Evolutionary conservation across 2,797 vertebrate genomes (phyloP), one percentile per base, ranked within the genome.

Genomic region (Anniella stebbinsi): DNA sequence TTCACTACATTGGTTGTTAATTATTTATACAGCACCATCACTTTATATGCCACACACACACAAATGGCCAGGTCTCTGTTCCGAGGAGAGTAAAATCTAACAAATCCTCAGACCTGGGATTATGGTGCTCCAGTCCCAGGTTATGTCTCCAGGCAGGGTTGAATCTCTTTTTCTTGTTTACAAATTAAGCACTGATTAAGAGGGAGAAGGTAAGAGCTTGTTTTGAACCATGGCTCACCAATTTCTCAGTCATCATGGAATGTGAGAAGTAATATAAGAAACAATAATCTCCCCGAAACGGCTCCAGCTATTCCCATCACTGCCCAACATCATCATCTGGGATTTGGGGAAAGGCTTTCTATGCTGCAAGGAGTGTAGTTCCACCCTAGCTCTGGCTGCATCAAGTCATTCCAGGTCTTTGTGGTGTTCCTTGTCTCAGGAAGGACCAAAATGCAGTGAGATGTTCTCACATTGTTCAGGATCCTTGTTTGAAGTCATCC

Each of bases 351-450:
- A 7, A 23, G 51, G 48, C 9, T 18, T 15, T 75, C 72, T 23
- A 51, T 4, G 1, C 23, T 63, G n/a, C 63, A 70, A 38, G 63
- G 36, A 80, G 38, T 4, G 2, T 0, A 0, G 13, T 33, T 57
- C 30, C 12, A 9, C 11, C 17, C 21, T 1, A 9, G 23, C 5
- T n/a, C 41, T 17, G 25, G 41, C 30, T 75, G 25, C 45, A 30
- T 33, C 28, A 63, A 75, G 3, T 33, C 6, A 87, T 0, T 67
- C 41, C 80, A 48, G 88, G 0, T 1, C 0, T 15, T 0, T 11
- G 0, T 8, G 15, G 18, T 2, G 76, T 45, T 41, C 17, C 2
- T 4, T 0, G 0, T 7, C 0, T 0, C 30, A 38, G 91, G 63
- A 48, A 84, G 57, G 17, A 0, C 33, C 0, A 25, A 15, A 0